Base-by-base conservation (phyloP, 2,888 invertebrate genomes). In the Andrena bucephala region DNA sequence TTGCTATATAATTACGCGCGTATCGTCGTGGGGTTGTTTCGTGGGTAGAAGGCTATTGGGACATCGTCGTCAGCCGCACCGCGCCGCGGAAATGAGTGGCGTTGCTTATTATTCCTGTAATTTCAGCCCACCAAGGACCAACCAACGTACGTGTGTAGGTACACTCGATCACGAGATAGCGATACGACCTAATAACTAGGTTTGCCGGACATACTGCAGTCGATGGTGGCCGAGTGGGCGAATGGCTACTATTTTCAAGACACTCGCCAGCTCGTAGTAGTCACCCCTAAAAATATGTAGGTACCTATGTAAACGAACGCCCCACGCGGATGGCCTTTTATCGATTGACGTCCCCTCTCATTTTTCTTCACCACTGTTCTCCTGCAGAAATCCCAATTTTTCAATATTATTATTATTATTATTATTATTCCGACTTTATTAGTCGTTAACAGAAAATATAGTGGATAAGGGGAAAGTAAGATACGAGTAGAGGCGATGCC, bases 41-140 rank as follows among this genome's bases (percentile, higher is more conserved):
- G 76, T 76, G 70, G 79, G 68, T 73, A 66, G 69, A 65, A 73
- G 77, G 77, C 67, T 73, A 86, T 83, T 83, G 77, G 77, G 31
- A 66, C 57, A 72, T 42, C 68, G 68, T 77, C 59, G 50, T 59
- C 24, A 24, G 66, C 68, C 42, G 42, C 42, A 16, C 0, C 42
- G 42, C 42, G 42, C 42, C 75, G 60, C 84, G 77, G 82, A 82
- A 87, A 80, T 60, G 74, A 78, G 63, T 67, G 60, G 66, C 36
- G 75, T 65, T 76, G 81, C 74, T 88, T 87, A 83, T 84, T 88
- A 82, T 87, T 77, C 77, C 29, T 75, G 81, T 81, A 87, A 87
- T 86, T 86, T 79, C 54, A 76, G 78, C 29, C 71, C 36, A 70
- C 54, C 66, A 65, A 68, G 76, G 66, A 69, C 66, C 42, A 81